These are phyloP conservation scores for Pristionchus japonicus DNA, from an alignment of 2,888 invertebrate genomes.

Conservation along the genomic window DNA sequence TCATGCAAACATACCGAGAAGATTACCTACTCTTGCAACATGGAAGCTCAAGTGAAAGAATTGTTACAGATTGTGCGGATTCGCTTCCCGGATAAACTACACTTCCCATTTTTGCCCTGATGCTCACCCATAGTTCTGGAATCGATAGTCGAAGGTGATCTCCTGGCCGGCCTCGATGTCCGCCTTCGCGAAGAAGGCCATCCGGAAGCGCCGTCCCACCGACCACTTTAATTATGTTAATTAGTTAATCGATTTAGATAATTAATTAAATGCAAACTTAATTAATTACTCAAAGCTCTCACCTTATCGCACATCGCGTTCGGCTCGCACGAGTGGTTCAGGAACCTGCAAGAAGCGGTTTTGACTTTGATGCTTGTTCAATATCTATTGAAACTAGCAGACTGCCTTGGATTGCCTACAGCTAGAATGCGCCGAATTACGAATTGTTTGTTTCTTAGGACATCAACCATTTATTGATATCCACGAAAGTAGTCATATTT, in stretches of 20 bases:
- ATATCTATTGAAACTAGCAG: neutral
- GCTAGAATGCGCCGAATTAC: too few relatives aligned
- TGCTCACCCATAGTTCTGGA: conserved; percentile 91
- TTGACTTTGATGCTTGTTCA: neutral
- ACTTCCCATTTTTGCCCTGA: neutral
- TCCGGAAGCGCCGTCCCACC: conserved; percentile 74
- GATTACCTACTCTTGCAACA: neutral
- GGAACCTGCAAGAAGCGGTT: conserved; percentile 82
- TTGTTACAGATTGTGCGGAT: too few relatives aligned
- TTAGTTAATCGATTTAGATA: too few relatives aligned
- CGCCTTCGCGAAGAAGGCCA: conserved; percentile 94
- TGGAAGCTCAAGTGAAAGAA: too few relatives aligned
- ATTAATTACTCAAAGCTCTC: neutral
- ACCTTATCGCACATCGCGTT: conserved; percentile 97
- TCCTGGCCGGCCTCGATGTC: conserved; percentile 90
- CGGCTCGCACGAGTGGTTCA: conserved; percentile 98
- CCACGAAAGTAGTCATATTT: too few relatives aligned
- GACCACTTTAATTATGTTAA: conserved; percentile 47
- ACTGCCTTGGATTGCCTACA: neutral
- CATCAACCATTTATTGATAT: too few relatives aligned
- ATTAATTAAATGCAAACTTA: too few relatives aligned
- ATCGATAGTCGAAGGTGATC: conserved; percentile 98
- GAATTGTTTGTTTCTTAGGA: too few relatives aligned
- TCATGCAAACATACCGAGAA: too few relatives aligned
- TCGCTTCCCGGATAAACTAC: neutral